These are phyloP conservation scores for Labeo catla DNA, from an alignment of 2,113 vertebrate species.

Conservation along the genomic window DNA sequence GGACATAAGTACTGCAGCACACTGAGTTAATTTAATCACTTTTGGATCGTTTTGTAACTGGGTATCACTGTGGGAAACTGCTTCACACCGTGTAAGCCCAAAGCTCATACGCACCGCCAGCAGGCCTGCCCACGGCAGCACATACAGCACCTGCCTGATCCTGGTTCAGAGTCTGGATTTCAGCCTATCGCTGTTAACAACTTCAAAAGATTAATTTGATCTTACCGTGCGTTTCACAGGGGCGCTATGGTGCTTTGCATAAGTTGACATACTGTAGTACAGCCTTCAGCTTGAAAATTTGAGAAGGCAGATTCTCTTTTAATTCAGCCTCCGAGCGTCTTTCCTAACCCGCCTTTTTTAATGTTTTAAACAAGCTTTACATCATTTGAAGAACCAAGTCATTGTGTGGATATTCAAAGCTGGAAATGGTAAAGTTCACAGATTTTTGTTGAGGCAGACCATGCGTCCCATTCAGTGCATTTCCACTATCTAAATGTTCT, in stretches of 20 bases:
- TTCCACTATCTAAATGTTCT: neutral
- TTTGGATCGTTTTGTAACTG: slow-evolving; percentile 73
- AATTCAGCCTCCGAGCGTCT: slow-evolving; percentile 67
- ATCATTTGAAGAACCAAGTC: slow-evolving; percentile 71
- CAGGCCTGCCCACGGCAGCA: slow-evolving; percentile 71
- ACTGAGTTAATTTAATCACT: slow-evolving; percentile 70
- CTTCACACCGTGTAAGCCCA: slow-evolving; percentile 64
- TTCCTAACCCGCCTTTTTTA: slow-evolving; percentile 60
- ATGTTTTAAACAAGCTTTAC: slow-evolving; percentile 61
- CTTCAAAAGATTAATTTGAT: slow-evolving; percentile 75
- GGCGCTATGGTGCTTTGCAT: slow-evolving; percentile 50
- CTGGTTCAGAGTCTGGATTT: slow-evolving; percentile 60
- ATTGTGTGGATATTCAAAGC: slow-evolving; percentile 53
- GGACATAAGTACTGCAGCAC: slow-evolving; percentile 61
- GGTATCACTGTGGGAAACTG: slow-evolving; percentile 63
- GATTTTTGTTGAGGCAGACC: neutral
- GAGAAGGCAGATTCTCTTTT: slow-evolving; percentile 67
- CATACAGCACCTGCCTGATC: slow-evolving; percentile 67
- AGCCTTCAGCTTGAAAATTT: slow-evolving; percentile 67
- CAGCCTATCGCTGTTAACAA: slow-evolving; percentile 65
- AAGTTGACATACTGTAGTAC: slow-evolving; percentile 57
- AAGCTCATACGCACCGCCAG: slow-evolving; percentile 68
- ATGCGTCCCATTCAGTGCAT: neutral
- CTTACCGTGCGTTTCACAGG: slow-evolving; percentile 66
- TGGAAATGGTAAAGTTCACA: neutral